Base-by-base conservation (phyloP, 2,888 invertebrate genomes). In the Diarsia mendica region DNA sequence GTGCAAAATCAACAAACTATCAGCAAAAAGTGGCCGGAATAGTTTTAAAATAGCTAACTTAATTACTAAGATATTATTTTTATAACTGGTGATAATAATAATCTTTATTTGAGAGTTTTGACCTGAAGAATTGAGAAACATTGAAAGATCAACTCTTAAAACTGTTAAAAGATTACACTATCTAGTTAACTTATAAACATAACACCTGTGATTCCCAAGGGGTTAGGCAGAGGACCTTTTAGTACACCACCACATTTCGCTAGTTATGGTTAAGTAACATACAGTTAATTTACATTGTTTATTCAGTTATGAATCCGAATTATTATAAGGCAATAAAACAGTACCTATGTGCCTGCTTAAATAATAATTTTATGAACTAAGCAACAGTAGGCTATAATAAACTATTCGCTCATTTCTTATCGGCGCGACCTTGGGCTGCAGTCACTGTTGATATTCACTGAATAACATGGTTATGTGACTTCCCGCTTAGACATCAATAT, bases 341-440 rank as follows among this genome's bases (percentile, higher is more conserved):
- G n/a, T 23, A n/a, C n/a, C n/a, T n/a, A 23, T 13, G 23, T 48
- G 2, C 1, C 5, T 39, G n/a, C 3, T 8, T 23, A 51, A 2
- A 8, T 67, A 61, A 74, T 74, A 61, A 51, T 72, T 67, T 61
- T 55, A 65, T 67, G 48, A 75, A 74, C 67, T 81, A 86, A 76
- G 23, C 55, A 33, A 23, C 55, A 51, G 23, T 39, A 1, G n/a
- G 72, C 72, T 81, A 75, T 81, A 81, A 72, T 84, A 78, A 86
- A 82, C 77, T 80, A 87, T 87, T 85, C 79, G 82, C 84, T 88
- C 85, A 79, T 77, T 84, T 85, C 88, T 92, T 93, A 92, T 93
- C 92, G 88, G 63, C 48, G n/a, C 71, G 88, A 90, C 92, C 93
- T 92, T 92, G 89, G 86, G 81, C 74, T 80, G 68, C 67, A 76